Evolutionary conservation across 2,113 vertebrate genomes (phyloP).

Genomic region (Burhinus bistriatus): DNA sequence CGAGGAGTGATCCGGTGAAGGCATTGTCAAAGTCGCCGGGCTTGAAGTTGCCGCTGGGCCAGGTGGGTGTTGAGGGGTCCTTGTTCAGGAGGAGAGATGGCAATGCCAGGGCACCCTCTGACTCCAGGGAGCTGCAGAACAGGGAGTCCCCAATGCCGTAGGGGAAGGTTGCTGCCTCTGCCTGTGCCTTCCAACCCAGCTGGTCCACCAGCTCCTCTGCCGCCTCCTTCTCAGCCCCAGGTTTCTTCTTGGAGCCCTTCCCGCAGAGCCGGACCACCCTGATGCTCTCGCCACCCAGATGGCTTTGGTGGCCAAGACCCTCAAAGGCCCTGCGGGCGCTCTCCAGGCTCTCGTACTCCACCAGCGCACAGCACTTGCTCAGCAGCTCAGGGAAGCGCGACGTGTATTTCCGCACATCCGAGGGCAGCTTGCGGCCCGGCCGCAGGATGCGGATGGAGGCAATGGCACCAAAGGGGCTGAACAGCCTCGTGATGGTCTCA

Average conservation of each 20-base stretch:
- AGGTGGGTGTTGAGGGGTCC: neutral
- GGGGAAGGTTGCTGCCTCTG: rapidly evolving
- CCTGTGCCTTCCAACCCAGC: neutral
- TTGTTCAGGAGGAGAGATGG: neutral
- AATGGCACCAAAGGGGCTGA: conserved; percentile 65
- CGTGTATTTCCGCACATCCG: conserved; percentile 64
- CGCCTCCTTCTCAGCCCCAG: neutral
- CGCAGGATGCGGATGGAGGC: conserved; percentile 73
- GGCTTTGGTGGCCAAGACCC: conserved; percentile 11
- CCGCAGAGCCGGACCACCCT: conserved; percentile 67
- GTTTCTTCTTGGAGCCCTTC: conserved; percentile 54
- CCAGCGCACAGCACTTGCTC: conserved; percentile 71
- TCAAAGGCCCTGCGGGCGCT: conserved; percentile 64
- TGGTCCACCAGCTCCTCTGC: neutral
- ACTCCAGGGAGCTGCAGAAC: neutral
- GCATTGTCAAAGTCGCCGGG: neutral
- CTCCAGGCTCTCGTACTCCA: conserved; percentile 78
- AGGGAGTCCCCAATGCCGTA: neutral
- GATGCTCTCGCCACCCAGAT: neutral
- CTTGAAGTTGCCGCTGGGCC: neutral
- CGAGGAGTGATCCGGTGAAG: neutral
- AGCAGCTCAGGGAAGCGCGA: conserved; percentile 71
- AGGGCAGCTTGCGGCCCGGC: conserved; percentile 77
- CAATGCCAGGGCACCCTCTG: neutral
- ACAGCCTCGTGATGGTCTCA: conserved; percentile 64